Evolutionary conservation across 2,888 invertebrate genomes (phyloP), one percentile per base, ranked within the genome.

Genomic region (Drosophila melanocephala): DNA sequence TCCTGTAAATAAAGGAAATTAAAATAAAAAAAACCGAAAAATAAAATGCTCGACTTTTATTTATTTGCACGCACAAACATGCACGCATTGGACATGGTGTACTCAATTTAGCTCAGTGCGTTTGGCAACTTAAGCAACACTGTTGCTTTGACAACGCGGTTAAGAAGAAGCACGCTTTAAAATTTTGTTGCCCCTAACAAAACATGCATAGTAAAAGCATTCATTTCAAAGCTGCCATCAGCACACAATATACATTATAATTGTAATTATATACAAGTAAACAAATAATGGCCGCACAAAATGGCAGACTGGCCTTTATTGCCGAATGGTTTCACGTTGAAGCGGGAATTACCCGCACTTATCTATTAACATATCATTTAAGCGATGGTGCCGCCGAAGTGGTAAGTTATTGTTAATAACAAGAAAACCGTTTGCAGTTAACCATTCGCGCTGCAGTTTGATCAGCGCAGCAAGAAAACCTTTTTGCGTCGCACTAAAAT

Each of bases 321-420:
- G 97, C 96, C 4, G 97, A 98, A 94, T 98, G 98, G 98, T 97
- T 96, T 91, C 98, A 98, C 92, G 95, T 96, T 81, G 96, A 96
- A 87, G 96, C 97, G 0, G 95, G 95, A 50, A 94, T 96, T 22
- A 94, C 96, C 30, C 96, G 97, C 84, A 95, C 95, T 75, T 98
- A 97, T 93, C 95, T 96, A 87, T 93, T 98, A 57, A 96, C 96
- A 84, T 98, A 95, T 92, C 97, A 96, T 93, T 96, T 96, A 3
- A 94, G 94, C 58, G 98, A 98, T 92, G 95, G 95, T 84, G 96
- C 97, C 0, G 93, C 98, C 35, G 98, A 98, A 94, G 95, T 98
- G 94, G 96, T 96, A 94, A 93, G 94, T 39, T 7, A n/a, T 32
- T 22, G 14, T 32, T 37, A 60, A 16, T 16, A 16, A 42, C 5